phyloP scores from a whole-genome alignment of 2,888 invertebrate genomes.

The Drosophila nigricruria region DNA sequence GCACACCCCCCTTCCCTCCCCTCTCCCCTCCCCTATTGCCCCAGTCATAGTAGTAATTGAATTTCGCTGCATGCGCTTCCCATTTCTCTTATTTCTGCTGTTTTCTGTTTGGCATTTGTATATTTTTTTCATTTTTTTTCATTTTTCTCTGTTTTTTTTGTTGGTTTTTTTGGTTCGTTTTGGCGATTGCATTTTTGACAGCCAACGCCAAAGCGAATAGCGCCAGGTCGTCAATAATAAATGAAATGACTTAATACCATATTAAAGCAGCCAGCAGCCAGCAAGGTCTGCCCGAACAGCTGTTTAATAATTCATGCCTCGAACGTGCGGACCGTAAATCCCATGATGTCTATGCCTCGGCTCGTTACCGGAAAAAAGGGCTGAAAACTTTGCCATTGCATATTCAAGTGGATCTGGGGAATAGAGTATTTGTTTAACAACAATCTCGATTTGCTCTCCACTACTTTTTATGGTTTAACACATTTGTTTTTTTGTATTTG shows the following conservation, averaged over 20 bases:
- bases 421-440: conserved; percentile 4
- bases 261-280: conserved; percentile 59
- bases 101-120: conserved; percentile 14
- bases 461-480: neutral
- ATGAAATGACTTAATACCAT: conserved; percentile 74
- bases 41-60: conserved; percentile 61
- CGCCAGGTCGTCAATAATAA: conserved; percentile 69
- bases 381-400: conserved; percentile 14
- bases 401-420: conserved; percentile 25
- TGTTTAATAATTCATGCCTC: conserved; percentile 55
- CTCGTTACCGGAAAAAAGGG: conserved; percentile 27
- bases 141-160: neutral
- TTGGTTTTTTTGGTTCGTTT: conserved; percentile 14
- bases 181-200: conserved; percentile 74
- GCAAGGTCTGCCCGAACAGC: conserved; percentile 26
- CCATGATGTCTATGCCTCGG: conserved; percentile 44
- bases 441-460: neutral
- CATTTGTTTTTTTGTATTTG: neutral
- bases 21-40: neutral
- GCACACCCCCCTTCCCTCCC: neutral
- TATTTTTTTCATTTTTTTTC: conserved; percentile 1
- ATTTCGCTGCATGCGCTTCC: conserved; percentile 62
- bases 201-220: conserved; percentile 48
- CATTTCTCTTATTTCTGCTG: conserved; percentile 29
- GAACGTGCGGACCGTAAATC: conserved; percentile 36